These are phyloP conservation scores for Phalacrocorax carbo DNA, from an alignment of 2,113 vertebrate genomes.

Conservation along the genomic window DNA sequence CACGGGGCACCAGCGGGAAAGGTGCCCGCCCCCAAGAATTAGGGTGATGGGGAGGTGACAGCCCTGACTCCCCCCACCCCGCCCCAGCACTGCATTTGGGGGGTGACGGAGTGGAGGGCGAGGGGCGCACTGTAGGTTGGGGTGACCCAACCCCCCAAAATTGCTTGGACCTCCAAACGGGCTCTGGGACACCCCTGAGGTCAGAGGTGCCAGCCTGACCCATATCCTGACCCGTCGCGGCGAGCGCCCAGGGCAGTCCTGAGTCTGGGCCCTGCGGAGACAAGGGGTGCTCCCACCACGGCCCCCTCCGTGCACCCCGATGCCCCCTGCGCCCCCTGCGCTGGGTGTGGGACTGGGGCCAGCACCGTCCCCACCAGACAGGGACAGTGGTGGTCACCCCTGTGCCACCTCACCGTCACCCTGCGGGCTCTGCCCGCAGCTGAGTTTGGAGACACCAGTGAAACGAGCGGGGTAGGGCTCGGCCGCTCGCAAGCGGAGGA, in stretches of 20 bases:
- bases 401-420: background rate
- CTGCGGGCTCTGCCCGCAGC: background rate
- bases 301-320: background rate
- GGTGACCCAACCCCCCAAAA: background rate
- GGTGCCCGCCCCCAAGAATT: background rate
- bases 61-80: background rate
- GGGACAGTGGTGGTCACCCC: background rate
- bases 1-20: too few species aligned
- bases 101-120: background rate
- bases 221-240: background rate
- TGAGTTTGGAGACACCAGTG: background rate
- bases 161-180: background rate
- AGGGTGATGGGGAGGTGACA: background rate
- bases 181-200: background rate
- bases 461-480: background rate
- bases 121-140: background rate
- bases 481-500: background rate
- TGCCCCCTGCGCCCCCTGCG: background rate
- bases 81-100: background rate
- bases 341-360: background rate
- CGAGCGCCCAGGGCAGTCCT: background rate
- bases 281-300: too few species aligned
- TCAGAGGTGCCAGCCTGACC: background rate
- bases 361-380: background rate
- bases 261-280: accelerated